Conservation (phyloP, 2,113 vertebrate species). For the Meleagris gallopavo region DNA sequence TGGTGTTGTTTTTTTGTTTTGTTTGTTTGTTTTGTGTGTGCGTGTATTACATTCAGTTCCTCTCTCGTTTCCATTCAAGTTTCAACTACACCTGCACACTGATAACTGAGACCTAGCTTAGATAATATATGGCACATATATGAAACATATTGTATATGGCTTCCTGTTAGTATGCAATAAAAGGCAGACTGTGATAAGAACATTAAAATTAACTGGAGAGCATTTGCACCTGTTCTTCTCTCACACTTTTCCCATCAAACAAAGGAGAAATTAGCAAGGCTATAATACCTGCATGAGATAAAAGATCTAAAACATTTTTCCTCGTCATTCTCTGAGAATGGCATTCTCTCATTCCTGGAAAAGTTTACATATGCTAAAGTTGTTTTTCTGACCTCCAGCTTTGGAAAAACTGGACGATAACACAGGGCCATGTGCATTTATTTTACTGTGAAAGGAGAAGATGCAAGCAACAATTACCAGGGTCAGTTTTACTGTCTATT, state of each 20-base stretch:
- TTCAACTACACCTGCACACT: not conserved
- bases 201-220: not conserved
- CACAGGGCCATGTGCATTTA: not conserved
- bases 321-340: not conserved
- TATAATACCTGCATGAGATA: not conserved
- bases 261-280: not conserved
- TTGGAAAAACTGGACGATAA: not conserved
- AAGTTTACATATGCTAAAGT: not conserved
- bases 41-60: not conserved
- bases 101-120: not conserved
- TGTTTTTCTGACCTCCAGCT: not conserved
- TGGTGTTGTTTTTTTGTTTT: too few relatives aligned
- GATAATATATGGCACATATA: not conserved
- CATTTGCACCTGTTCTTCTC: not conserved
- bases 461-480: not conserved
- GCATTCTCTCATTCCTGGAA: not conserved
- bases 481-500: not conserved
- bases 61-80: rapidly evolving
- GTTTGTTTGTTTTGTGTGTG: too few relatives aligned
- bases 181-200: not conserved
- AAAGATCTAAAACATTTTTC: not conserved
- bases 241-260: not conserved
- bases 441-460: not conserved
- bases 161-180: not conserved
- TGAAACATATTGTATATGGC: not conserved